Evolutionary conservation across 1,140 invertebrate species (phyloP), one percentile per base, ranked within the genome.

Genomic region (Temnothorax nylanderi): DNA sequence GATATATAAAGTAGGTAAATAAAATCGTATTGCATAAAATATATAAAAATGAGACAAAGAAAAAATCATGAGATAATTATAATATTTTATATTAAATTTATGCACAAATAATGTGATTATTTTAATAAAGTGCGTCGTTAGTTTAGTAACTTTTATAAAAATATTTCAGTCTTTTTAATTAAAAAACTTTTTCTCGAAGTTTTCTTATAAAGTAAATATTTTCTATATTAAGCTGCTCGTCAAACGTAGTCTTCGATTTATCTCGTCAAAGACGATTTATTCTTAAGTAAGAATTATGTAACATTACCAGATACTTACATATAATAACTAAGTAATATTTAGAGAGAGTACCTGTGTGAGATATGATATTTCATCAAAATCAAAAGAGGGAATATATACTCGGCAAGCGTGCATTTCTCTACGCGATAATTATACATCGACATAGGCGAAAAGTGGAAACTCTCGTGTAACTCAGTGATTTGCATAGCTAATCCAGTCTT

Each of bases 371-470:
- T 41, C 21, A 56, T 71, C 32, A 56, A 81, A 71, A 51, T 34
- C 34, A 84, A 47, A 26, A 18, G 8, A 21, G 34, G 69, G 34
- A 44, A 18, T 54, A 67, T 69, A 56, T 71, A 26, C 26, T 34
- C 21, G 21, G 32, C 47, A 54, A 56, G 32, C 32, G 13, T 80
- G 18, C 44, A 47, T 60, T 71, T 81, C 34, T 49, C 60, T 34
- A 4, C 51, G 65, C 26, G 21, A 89, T 87, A 89, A 89, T 84
- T 89, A 89, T 90, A 71, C 69, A 32, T 54, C 26, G 13, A 62
- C 47, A 44, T 26, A 56, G 26, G 3, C 54, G 54, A 85, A 69
- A 49, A 87, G 78, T 64, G 47, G 34, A 3, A 77, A 51, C 51
- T 77, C 44, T 41, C 41, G 13, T 10, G 44, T 58, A 80, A 47